phyloP scores from a whole-genome alignment of 2,113 vertebrate species.

The Solenodon paradoxus region DNA sequence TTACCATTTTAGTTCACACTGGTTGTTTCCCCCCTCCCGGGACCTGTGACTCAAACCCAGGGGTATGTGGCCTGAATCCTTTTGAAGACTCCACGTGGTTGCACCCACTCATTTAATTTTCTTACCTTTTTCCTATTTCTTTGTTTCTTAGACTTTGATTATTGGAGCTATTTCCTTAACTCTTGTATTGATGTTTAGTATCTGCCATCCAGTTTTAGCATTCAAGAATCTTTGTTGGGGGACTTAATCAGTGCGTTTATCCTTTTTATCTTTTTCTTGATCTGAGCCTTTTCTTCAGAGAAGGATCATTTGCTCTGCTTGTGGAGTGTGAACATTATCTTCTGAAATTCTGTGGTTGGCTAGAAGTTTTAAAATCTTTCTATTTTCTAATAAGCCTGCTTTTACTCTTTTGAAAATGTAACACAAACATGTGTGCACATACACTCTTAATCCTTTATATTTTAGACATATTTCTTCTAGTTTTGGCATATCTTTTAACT shows the following conservation, averaged over 20 bases:
- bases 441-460: neutral
- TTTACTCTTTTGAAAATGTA: neutral
- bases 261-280: neutral
- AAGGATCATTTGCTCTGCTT: neutral
- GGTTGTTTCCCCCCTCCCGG: too few relatives aligned
- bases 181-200: neutral
- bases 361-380: too few relatives aligned
- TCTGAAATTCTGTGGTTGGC: neutral
- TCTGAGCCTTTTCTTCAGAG: neutral
- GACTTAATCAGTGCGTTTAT: neutral
- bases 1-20: too few relatives aligned
- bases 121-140: too few relatives aligned
- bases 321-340: neutral
- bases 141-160: too few relatives aligned
- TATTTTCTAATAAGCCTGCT: too few relatives aligned
- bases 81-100: too few relatives aligned
- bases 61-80: too few relatives aligned
- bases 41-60: too few relatives aligned
- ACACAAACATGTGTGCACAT: rapidly evolving
- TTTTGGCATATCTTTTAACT: neutral
- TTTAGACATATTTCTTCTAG: neutral
- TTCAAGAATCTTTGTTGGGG: neutral
- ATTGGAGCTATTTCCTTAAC: neutral
- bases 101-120: too few relatives aligned
- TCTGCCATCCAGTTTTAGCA: neutral